A percentile compares a stretch with the other conserved stretches of the same genome.
Evolutionary conservation across 2,113 vertebrate species (phyloP).

Genomic region (Catharus minimus): DNA sequence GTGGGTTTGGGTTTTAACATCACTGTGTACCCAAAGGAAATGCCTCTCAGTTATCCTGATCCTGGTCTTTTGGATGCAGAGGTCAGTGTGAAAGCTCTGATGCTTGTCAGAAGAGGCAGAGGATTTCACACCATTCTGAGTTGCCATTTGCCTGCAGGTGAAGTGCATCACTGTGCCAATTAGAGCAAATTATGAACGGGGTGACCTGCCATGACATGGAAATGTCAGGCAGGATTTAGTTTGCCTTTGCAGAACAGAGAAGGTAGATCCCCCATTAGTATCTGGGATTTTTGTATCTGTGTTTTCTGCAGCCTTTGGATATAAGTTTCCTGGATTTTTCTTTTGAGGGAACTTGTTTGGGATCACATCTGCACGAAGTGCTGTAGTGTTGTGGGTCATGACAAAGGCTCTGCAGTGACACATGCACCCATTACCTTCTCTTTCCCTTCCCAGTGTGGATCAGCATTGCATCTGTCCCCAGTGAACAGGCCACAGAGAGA

Average conservation of each 20-base stretch:
- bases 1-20: background rate
- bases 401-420: background rate
- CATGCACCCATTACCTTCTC: fast-evolving
- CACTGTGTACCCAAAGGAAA: background rate
- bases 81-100: background rate
- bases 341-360: background rate
- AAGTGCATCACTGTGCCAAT: background rate
- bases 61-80: background rate
- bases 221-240: background rate
- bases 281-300: background rate
- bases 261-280: background rate
- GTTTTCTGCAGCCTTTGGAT: background rate
- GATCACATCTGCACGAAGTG: background rate
- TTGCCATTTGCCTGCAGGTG: slow-evolving; percentile 5
- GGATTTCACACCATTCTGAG: background rate
- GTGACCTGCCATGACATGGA: background rate
- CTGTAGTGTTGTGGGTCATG: background rate
- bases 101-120: background rate
- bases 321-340: background rate
- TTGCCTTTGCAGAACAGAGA: background rate
- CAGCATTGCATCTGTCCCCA: too few relatives aligned
- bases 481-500: background rate
- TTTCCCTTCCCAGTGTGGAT: background rate
- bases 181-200: background rate
- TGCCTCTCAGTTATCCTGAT: background rate